These are phyloP conservation scores for Caenorhabditis afra DNA, from an alignment of 2,888 invertebrate genomes.

Conservation along the genomic window DNA sequence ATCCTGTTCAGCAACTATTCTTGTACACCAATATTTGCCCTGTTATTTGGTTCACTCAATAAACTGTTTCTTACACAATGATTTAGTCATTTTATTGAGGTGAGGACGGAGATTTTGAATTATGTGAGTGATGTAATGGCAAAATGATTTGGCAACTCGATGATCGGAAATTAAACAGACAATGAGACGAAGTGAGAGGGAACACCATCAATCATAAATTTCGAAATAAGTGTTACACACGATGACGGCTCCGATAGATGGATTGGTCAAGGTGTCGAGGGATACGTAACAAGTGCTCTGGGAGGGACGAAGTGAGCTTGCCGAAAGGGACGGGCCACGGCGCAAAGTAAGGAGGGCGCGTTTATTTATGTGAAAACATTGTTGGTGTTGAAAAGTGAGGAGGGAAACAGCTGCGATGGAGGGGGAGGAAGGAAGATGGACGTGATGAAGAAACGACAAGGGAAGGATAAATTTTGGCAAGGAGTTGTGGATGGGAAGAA, in stretches of 20 bases:
- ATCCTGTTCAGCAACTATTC: not conserved
- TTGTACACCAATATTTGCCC: not conserved
- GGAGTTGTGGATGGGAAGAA: conserved; percentile 1
- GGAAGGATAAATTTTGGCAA: conserved; percentile 25
- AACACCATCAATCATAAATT: conserved; percentile 58
- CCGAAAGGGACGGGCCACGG: conserved; percentile 1
- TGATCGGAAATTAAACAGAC: conserved; percentile 40
- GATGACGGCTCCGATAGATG: conserved; percentile 11
- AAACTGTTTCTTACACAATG: conserved; percentile 1
- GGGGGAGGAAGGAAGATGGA: not conserved
- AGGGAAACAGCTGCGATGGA: conserved; percentile 18
- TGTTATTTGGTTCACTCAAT: not conserved
- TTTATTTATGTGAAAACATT: conserved; percentile 37
- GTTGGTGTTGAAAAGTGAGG: conserved; percentile 39
- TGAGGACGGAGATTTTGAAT: not conserved
- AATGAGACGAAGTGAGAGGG: conserved; percentile 9
- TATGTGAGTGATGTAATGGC: conserved; percentile 23
- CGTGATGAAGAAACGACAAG: not conserved
- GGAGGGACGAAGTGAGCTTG: not conserved
- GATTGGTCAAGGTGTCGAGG: conserved; percentile 54
- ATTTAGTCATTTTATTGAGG: no score
- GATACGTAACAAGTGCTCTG: conserved; percentile 61
- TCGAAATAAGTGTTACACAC: conserved; percentile 56
- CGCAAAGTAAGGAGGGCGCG: conserved; percentile 24
- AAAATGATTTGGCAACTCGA: conserved; percentile 52